Evolutionary conservation across 1,140 invertebrate genomes (phyloP).

Genomic region (Magallana ariakensis): DNA sequence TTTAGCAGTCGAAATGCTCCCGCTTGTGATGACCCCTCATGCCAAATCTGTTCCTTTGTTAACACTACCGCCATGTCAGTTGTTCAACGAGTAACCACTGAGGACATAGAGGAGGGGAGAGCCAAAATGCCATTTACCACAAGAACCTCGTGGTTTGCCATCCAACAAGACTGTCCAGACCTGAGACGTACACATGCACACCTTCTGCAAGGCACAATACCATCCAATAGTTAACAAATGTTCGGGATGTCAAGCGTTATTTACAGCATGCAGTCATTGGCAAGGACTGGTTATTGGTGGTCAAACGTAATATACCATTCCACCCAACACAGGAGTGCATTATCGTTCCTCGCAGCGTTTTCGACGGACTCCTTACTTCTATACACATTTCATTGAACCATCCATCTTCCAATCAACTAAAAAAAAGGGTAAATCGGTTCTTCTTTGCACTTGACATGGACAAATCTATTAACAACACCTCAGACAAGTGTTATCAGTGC

Average conservation of each 20-base stretch:
- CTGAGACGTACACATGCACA: too few species aligned
- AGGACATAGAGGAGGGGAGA: constrained; percentile 37
- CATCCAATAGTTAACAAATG: too few species aligned
- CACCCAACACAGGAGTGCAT: constrained; percentile 50
- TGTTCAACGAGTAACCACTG: constrained; percentile 37
- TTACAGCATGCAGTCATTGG: constrained; percentile 42
- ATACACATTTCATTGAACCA: constrained; percentile 48
- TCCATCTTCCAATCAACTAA: constrained; percentile 55
- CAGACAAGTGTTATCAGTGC: constrained; percentile 56
- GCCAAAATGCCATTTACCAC: constrained; percentile 44
- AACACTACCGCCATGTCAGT: constrained; percentile 46
- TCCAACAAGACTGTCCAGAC: too few species aligned
- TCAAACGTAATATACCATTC: constrained; percentile 44
- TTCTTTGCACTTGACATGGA: constrained; percentile 59
- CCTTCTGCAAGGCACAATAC: too few species aligned
- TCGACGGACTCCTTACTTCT: constrained; percentile 60
- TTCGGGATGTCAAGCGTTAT: too few species aligned
- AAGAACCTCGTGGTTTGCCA: too few species aligned
- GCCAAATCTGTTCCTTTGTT: constrained; percentile 28
- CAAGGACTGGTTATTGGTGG: constrained; percentile 56
- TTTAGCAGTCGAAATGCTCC: constrained; percentile 51
- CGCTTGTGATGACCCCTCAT: constrained; percentile 2
- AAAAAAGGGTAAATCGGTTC: constrained; percentile 42
- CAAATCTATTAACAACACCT: neutral
- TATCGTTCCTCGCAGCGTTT: constrained; percentile 57